A percentile compares a stretch with the other conserved stretches of the same genome.
These are phyloP conservation scores for Lepidurus arcticus DNA, from an alignment of 1,140 invertebrate genomes.

Conservation along the genomic window DNA sequence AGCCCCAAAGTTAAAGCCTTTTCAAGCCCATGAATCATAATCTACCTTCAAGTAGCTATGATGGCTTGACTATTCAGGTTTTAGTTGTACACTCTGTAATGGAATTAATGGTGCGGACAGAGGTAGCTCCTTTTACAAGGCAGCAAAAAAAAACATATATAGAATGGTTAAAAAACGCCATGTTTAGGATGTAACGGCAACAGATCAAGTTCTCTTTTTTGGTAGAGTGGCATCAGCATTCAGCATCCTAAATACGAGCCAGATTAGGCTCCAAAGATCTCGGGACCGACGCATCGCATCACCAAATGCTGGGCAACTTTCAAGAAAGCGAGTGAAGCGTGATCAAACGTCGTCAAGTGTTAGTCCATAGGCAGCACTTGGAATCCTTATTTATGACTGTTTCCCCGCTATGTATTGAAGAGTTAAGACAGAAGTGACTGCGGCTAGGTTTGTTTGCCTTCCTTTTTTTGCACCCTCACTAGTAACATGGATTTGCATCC, in stretches of 20 bases:
- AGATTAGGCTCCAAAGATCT: not conserved
- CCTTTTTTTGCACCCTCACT: not conserved
- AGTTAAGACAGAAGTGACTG: not conserved
- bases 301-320: not conserved
- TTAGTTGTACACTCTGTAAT: not conserved
- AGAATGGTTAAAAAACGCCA: not conserved
- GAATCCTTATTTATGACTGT: constrained; percentile 11
- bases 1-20: not conserved
- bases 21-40: constrained; percentile 9
- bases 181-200: constrained; percentile 10
- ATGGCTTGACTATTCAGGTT: not conserved
- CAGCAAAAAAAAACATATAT: not conserved
- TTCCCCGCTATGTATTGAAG: not conserved
- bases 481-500: not conserved
- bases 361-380: not conserved
- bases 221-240: not conserved
- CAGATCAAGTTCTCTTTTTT: constrained; percentile 8
- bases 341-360: constrained; percentile 6
- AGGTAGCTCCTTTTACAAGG: not conserved
- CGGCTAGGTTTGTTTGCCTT: not conserved
- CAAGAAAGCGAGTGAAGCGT: constrained; percentile 14
- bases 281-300: not conserved
- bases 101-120: constrained; percentile 14
- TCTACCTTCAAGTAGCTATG: constrained; percentile 21
- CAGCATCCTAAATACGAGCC: not conserved